Evolutionary conservation across 2,797 vertebrate species (phyloP), one percentile per base, ranked within the genome.

Genomic region (Halcyon badia): DNA sequence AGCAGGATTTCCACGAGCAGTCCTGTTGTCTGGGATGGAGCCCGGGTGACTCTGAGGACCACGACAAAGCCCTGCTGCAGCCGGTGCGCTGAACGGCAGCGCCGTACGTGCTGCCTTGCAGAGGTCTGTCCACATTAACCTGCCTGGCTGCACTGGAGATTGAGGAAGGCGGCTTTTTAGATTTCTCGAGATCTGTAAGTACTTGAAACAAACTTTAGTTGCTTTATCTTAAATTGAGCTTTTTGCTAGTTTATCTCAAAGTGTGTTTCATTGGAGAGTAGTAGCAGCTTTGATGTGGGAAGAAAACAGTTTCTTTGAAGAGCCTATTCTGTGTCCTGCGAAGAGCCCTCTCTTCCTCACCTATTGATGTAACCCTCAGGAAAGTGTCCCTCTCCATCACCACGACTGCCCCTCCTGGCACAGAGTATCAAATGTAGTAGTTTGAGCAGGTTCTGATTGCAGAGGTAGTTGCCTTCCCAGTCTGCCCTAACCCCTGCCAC

Each of bases 361-460:
- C 7, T 51, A 54, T 54, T 46, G 51, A 17, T n/a, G 49, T 35
- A 10, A 61, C 15, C 56, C 37, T 0, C 11, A 68, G 44, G 20
- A 76, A 17, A 31, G 49, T 2, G 19, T 46, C 54, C 68, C 58
- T 3, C 37, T 90, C 42, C 25, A 14, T 1, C 73, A 28, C 14
- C 56, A 51, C 37, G 21, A 3, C 19, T 26, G 28, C 10, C 62
- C 15, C 49, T 89, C 9, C 37, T 0, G 0, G 14, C 72, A 10
- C 42, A n/a, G 22, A 0, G 12, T 5, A 12, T 57, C 1, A 0
- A 14, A 8, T 2, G 6, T 0, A 22, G 24, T 37, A 12, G 3
- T 56, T 44, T 35, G 62, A 54, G 60, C 14, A 25, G 54, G 19
- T 6, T 48, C 1, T 48, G 46, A 1, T 5, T 64, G n/a, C 49